Base-by-base conservation (phyloP, 2,113 vertebrate genomes). In the Eurystomus gularis region DNA sequence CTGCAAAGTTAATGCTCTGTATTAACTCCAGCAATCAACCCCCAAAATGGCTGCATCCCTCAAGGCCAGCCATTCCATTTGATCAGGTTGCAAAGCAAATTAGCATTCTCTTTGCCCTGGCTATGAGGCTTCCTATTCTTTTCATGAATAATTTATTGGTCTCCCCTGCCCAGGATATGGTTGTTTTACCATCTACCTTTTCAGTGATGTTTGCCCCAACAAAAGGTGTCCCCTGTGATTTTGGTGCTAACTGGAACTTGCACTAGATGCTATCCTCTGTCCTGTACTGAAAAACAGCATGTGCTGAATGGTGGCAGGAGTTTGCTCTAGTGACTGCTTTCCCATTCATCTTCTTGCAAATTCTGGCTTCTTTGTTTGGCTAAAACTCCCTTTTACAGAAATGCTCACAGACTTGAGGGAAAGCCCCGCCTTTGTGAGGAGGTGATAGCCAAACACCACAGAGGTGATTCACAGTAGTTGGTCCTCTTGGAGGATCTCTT, bases 1-100 rank as follows among this genome's bases (percentile, higher is more conserved):
- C 95, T 97, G 93, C 96, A 93, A 96, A 97, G 96, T 97, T 97
- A 97, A 97, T 97, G 94, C 97, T 97, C 89, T 97, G 94, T 94
- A 96, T 97, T 97, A 95, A 94, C 96, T 95, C 91, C 71, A 90
- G 96, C 96, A 97, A 97, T 96, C 95, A 96, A 28, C 95, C 91
- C 96, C 96, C 96, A 96, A 97, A 97, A 93, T 96, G 96, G 83
- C 95, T 95, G 77, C 85, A 94, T 95, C 95, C 96, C 95, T 96
- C 89, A 96, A 96, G 95, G 96, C 96, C 94, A 96, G 86, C 68
- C 48, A 9, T 90, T 96, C 92, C 93, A 96, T 97, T 95, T 97
- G 96, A 97, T 97, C 97, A 93, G 93, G 88, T 70, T 96, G 95
- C 89, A 94, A 80, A 97, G 93, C 80, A 95, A 97, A 97, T 97